Base-by-base conservation (phyloP, 2,888 invertebrate genomes). In the Alviniconcha strummeri region DNA sequence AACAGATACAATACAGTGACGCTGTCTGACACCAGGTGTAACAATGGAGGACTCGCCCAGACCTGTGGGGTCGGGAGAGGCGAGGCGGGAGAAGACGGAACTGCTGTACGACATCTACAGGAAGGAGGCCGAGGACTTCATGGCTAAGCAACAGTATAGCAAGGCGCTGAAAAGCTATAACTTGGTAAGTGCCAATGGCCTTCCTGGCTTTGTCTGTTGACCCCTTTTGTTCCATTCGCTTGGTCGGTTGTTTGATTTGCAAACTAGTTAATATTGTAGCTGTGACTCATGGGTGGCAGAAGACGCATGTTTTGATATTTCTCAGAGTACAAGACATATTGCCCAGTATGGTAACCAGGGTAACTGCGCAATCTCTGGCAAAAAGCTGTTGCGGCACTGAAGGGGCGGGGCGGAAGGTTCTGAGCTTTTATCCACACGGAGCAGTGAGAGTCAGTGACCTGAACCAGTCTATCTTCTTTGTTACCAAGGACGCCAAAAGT, bases 101-200 rank as follows among this genome's bases (percentile, higher is more conserved):
- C 57, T 74, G 81, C 82, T 82, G 84, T 77, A 77, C 60, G 81
- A 84, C 72, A 82, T 82, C 60, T 84, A 84, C 74, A 56, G 55
- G 55, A 82, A 82, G 72, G 81, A 84, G 52, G 81, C 78, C 11
- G 71, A 78, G 7, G n/a, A 71, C 72, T 79, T 64, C 54, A 64
- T 78, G 84, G 19, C 55, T 7, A 9, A 81, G 17, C 55, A 82
- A 13, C 54, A 84, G n/a, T 84, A 82, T 36, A 54, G 60, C 36
- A 78, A 78, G 36, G 81, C 81, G 15, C 60, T 82, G 52, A 19
- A 57, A 52, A 81, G 76, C 56, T 84, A 67, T 17, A 84, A 80
- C 52, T 57, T 80, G 80, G 84, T 84, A 36, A 36, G 56, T n/a
- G 55, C 15, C 60, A 13, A 54, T 0, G 9, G 64, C 64, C 64